Conservation (phyloP, 2,113 vertebrate species). For the Syngnathoides biaculeatus region DNA sequence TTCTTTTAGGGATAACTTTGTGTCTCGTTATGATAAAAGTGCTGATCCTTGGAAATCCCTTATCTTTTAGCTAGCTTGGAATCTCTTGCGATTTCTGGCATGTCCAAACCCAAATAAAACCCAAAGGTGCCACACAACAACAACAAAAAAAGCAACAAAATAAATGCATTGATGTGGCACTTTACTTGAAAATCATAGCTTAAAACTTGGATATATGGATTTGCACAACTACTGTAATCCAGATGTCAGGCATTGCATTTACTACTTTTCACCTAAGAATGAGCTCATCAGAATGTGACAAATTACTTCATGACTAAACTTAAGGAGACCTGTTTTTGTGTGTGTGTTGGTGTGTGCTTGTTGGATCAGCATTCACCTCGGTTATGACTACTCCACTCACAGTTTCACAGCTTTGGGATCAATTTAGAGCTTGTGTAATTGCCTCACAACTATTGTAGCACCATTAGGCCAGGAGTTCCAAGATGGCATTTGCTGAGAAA, state of each 20-base stretch:
- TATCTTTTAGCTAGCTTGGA: no score
- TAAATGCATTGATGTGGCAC: no score
- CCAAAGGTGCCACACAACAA: neutral
- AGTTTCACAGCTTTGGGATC: slow-evolving; percentile 69
- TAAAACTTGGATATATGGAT: neutral
- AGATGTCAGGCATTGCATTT: neutral
- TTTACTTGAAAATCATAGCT: neutral
- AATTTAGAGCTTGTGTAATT: slow-evolving; percentile 74
- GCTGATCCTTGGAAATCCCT: no score
- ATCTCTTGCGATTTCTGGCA: no score
- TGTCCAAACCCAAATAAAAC: neutral
- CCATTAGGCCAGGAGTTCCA: slow-evolving; percentile 74
- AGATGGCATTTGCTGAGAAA: slow-evolving; percentile 74
- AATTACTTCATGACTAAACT: slow-evolving; percentile 39
- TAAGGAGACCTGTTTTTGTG: slow-evolving; percentile 17
- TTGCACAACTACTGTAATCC: neutral
- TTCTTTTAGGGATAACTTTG: no score
- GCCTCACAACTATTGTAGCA: slow-evolving; percentile 75
- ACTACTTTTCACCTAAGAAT: neutral
- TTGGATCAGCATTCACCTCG: slow-evolving; percentile 39
- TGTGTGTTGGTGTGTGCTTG: slow-evolving; percentile 17
- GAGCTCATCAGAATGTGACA: neutral
- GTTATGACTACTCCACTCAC: slow-evolving; percentile 30
- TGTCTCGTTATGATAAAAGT: no score
- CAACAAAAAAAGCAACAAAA: neutral